These are phyloP conservation scores for Nephotettix cincticeps DNA, from an alignment of 1,140 invertebrate species.

Conservation along the genomic window DNA sequence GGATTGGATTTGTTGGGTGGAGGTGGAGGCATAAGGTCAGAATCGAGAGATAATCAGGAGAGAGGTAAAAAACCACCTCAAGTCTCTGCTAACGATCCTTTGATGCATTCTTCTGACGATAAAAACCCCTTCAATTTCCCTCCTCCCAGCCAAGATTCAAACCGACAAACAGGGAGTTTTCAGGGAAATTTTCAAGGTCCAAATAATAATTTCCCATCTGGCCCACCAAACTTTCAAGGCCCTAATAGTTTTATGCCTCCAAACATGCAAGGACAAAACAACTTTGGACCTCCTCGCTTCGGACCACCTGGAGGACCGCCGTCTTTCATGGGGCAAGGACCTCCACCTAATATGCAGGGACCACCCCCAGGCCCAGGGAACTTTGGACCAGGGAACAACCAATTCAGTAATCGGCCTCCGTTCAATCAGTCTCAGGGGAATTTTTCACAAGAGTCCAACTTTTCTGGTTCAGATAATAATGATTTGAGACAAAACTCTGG, in stretches of 20 bases:
- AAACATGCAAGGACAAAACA: not conserved
- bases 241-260: not conserved
- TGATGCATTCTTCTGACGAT: constrained; percentile 39
- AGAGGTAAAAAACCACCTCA: not conserved
- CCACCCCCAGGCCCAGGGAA: constrained; percentile 21
- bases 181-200: constrained; percentile 1
- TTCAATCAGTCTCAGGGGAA: not conserved
- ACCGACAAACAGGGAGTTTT: not conserved
- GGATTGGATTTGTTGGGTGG: constrained; percentile 38
- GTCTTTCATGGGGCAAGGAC: constrained; percentile 18
- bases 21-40: not conserved
- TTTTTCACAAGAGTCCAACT: not conserved
- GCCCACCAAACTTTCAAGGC: not conserved
- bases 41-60: not conserved
- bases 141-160: not conserved
- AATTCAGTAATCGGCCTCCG: not conserved
- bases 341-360: constrained; percentile 22
- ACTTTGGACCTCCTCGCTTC: constrained; percentile 1
- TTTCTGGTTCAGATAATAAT: not conserved
- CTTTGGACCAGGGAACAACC: not conserved
- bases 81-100: constrained; percentile 1
- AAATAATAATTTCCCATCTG: not conserved
- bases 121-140: constrained; percentile 43
- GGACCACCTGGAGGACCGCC: not conserved
- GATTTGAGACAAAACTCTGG: not conserved